Conservation (phyloP, 2,113 vertebrate genomes). For the Hydrochoerus hydrochaeris region DNA sequence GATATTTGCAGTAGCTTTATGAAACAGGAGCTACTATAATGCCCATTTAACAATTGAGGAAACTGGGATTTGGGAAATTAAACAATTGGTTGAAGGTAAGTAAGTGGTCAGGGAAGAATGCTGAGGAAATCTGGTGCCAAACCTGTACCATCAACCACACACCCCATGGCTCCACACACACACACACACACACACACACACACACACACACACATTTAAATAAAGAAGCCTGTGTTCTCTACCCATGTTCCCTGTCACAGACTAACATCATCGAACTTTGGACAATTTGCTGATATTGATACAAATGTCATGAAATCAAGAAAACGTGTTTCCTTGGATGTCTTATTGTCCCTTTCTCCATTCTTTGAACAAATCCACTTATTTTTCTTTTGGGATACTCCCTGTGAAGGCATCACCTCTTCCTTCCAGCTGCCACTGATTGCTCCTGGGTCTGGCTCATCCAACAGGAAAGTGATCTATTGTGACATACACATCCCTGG, state of each 20-base stretch:
- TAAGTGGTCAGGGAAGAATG: background rate
- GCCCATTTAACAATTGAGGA: background rate
- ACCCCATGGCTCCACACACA: background rate
- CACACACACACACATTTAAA: background rate
- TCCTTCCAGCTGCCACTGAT: background rate
- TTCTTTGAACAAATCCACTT: background rate
- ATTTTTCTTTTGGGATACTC: background rate
- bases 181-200: background rate
- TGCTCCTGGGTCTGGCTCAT: background rate
- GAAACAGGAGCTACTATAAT: background rate
- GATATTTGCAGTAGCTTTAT: background rate
- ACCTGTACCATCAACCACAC: too few relatives aligned
- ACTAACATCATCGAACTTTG: background rate
- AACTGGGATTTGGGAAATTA: background rate
- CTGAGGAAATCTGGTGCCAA: background rate
- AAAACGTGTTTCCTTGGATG: background rate
- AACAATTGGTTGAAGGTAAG: background rate
- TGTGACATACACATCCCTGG: background rate
- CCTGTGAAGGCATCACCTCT: background rate
- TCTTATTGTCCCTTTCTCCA: background rate
- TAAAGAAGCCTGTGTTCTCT: background rate
- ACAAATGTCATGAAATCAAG: background rate
- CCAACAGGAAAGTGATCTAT: background rate
- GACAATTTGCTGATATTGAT: background rate
- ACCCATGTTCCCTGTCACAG: background rate